Percentiles rank a stretch among this genome's conserved stretches.
phyloP scores from a whole-genome alignment of 2,797 vertebrate genomes.

The Crax fasciolata region DNA sequence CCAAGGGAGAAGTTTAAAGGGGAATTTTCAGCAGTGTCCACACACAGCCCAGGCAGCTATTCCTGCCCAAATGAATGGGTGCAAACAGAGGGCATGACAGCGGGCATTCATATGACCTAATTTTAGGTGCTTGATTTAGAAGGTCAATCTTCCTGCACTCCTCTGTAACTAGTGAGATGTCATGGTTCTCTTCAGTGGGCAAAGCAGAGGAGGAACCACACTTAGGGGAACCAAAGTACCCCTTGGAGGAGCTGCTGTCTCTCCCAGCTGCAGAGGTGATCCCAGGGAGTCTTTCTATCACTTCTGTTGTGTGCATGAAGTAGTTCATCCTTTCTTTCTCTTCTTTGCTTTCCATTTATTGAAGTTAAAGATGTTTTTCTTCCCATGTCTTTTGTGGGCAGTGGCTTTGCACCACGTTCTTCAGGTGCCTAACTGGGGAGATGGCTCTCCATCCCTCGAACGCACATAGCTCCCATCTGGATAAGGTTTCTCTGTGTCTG shows the following conservation, averaged over 20 bases:
- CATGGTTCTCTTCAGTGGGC: not conserved
- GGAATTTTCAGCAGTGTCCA: conserved; percentile 15
- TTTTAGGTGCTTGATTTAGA: conserved; percentile 6
- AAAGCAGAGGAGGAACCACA: not conserved
- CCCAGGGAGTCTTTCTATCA: not conserved
- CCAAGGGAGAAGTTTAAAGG: conserved; percentile 5
- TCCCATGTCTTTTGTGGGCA: not conserved
- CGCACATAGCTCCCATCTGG: fast-evolving
- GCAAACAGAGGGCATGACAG: conserved; percentile 5
- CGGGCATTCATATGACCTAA: conserved; percentile 8
- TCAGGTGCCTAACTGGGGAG: not conserved
- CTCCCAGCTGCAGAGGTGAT: not conserved
- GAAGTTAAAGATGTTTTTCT: not conserved
- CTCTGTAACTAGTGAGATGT: not conserved
- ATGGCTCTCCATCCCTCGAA: not conserved
- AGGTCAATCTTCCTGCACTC: not conserved
- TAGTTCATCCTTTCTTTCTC: not conserved
- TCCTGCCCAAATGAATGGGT: conserved; percentile 36
- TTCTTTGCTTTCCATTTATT: not conserved
- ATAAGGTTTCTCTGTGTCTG: not conserved
- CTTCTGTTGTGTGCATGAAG: not conserved
- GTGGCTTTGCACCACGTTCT: not conserved
- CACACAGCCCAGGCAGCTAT: conserved; percentile 24
- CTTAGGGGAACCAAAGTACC: not conserved
- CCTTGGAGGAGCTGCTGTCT: not conserved